Evolutionary conservation across 2,113 vertebrate genomes (phyloP).

Genomic region (Anhinga rufa): DNA sequence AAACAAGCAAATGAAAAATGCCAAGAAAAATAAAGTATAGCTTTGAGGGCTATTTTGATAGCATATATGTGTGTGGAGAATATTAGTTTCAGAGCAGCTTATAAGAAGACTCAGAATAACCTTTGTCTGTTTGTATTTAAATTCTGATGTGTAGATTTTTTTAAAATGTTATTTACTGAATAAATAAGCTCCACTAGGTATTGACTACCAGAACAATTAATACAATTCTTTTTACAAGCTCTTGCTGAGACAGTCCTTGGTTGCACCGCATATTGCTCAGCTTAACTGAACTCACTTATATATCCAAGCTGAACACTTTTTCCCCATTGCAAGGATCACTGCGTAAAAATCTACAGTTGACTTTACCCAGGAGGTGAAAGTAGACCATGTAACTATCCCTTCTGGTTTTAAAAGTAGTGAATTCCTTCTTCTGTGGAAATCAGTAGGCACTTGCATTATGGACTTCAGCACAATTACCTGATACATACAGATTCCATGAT

Average conservation of each 20-base stretch:
- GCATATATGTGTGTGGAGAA: background rate
- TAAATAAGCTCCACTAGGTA: background rate
- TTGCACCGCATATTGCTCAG: background rate
- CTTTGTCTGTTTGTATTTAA: background rate
- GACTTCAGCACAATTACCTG: background rate
- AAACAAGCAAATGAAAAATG: background rate
- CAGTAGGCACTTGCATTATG: background rate
- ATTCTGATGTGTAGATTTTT: background rate
- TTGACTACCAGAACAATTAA: background rate
- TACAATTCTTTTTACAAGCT: background rate
- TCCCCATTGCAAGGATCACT: background rate
- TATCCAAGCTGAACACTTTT: background rate
- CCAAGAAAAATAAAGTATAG: background rate
- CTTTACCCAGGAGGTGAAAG: background rate
- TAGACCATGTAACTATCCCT: background rate
- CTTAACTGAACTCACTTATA: background rate
- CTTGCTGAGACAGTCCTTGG: background rate
- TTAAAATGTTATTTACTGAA: background rate
- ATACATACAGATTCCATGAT: background rate
- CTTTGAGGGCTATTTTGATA: background rate
- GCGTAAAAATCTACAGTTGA: background rate
- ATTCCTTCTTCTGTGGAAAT: background rate
- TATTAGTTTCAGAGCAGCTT: background rate
- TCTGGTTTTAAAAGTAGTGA: background rate
- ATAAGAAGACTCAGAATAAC: background rate